phyloP scores from a whole-genome alignment of 2,888 invertebrate genomes.

The Steromphala cineraria region DNA sequence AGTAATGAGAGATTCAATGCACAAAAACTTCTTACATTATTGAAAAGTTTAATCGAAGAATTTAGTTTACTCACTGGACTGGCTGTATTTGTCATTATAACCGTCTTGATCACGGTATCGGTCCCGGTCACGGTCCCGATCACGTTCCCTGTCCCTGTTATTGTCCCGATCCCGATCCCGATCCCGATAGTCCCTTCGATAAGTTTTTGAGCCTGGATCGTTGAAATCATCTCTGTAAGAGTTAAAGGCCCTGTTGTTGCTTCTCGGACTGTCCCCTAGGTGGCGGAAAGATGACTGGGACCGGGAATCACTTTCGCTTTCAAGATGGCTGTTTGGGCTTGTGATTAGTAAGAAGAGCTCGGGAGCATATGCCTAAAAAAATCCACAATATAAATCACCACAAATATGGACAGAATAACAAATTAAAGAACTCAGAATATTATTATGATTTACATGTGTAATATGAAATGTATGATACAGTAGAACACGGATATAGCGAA shows the following conservation, averaged over 20 bases:
- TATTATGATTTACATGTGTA: no score
- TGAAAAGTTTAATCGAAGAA: no score
- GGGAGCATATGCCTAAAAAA: constrained; percentile 65
- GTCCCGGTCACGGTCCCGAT: neutral
- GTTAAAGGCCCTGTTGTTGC: constrained; percentile 16
- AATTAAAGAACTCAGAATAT: no score
- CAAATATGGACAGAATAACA: no score
- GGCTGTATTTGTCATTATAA: neutral
- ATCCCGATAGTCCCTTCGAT: neutral
- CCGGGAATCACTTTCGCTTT: constrained; percentile 51
- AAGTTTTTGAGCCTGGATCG: constrained; percentile 7
- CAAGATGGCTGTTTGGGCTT: constrained; percentile 49
- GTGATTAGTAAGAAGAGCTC: constrained; percentile 69
- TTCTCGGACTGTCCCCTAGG: neutral
- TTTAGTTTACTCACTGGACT: neutral
- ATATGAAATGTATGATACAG: no score
- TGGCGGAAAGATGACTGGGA: constrained; percentile 36
- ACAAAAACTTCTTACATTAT: no score
- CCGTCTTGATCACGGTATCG: neutral
- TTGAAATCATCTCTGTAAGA: constrained; percentile 15
- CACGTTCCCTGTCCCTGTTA: neutral
- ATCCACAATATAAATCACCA: no score
- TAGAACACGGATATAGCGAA: no score
- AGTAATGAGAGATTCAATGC: no score
- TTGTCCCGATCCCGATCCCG: no score